Evolutionary conservation across 2,113 vertebrate species (phyloP).

Genomic region (Dryoscopus gambensis): DNA sequence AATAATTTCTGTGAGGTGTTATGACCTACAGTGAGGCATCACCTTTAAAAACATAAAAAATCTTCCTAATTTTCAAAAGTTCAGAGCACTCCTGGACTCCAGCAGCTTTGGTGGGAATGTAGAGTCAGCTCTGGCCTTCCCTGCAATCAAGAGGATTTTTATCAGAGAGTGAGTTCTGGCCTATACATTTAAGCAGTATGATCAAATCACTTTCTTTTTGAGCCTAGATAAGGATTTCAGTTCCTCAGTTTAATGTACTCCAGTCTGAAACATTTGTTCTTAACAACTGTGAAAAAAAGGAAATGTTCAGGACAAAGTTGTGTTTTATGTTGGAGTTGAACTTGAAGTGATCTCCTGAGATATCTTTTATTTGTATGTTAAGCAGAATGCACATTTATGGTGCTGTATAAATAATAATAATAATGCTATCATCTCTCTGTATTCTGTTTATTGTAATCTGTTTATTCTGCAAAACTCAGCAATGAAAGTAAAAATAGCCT

Average conservation of each 20-base stretch:
- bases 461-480: constrained; percentile 56
- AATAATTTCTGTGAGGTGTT: neutral
- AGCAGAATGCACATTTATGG: constrained; percentile 49
- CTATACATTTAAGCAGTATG: neutral
- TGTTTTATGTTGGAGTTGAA: constrained; percentile 9
- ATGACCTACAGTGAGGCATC: neutral
- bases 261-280: neutral
- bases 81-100: neutral
- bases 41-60: neutral
- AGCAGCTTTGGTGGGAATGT: neutral
- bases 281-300: neutral
- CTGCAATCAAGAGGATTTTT: neutral
- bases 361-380: constrained; percentile 58
- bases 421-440: constrained; percentile 22
- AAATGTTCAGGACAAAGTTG: neutral
- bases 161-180: neutral
- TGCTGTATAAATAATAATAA: constrained; percentile 55
- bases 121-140: neutral
- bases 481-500: constrained; percentile 40
- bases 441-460: constrained; percentile 53
- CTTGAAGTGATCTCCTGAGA: constrained; percentile 48
- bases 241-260: neutral
- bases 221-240: neutral
- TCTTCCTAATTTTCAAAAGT: neutral
- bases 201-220: neutral